Base-by-base conservation (phyloP, 2,888 invertebrate genomes). In the Lysandra bellargus region DNA sequence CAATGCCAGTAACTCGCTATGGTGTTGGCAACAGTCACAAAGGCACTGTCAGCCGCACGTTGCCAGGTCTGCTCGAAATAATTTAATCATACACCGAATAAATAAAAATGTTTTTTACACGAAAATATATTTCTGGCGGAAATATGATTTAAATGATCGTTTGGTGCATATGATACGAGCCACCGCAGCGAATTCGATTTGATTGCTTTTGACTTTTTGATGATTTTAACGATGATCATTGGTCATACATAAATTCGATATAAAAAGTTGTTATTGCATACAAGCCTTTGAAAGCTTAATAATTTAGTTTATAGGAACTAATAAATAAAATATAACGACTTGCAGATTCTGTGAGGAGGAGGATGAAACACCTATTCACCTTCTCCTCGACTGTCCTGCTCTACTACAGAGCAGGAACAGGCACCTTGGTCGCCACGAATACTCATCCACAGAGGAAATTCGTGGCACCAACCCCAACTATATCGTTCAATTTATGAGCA, bases 111-210 rank as follows among this genome's bases (percentile, higher is more conserved):
- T 69, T 69, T 69, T 69, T 69, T 69, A 69, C 33, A 69, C 17
- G 33, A 37, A 69, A 69, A 69, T 69, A 33, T 69, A 64, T 23
- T 64, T 69, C 17, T 5, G 30, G 0, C 30, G 14, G 69, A 14
- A 69, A 69, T 69, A 69, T 37, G 33, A 69, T 69, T 33, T 69
- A 69, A 69, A 69, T 69, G 33, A 69, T 69, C 33, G 69, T 69
- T 69, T 12, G 33, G 33, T 33, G 69, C 69, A 37, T 37, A 37
- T 5, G 69, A 37, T 37, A 69, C 69, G 69, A 69, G 14, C 33
- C 5, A 37, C 69, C 69, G 69, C 69, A 33, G 69, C 17, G 69
- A 64, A 69, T 37, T 14, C 69, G 69, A 69, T 69, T 69, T 69
- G 69, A 69, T 37, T 33, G 69, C 69, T 69, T 69, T 33, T 37